Conservation (phyloP, 2,113 vertebrate species). For the Caloenas nicobarica region DNA sequence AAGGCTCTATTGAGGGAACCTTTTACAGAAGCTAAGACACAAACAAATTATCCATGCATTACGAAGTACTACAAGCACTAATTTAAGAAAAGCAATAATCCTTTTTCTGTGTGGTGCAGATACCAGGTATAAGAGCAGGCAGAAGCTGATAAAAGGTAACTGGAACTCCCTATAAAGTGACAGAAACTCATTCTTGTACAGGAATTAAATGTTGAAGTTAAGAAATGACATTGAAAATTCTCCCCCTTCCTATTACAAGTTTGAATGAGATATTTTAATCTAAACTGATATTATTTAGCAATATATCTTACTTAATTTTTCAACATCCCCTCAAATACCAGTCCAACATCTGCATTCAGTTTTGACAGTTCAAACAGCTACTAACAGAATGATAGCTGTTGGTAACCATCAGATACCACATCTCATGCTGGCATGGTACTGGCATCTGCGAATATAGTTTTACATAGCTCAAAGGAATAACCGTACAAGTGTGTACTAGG, state of each 20-base stretch:
- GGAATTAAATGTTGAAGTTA: background rate
- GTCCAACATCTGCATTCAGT: background rate
- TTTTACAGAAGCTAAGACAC: constrained; percentile 32
- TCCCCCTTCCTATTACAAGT: background rate
- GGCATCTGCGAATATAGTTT: background rate
- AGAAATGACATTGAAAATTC: constrained; percentile 5
- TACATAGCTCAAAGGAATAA: background rate
- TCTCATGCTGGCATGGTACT: background rate
- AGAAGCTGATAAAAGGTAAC: constrained; percentile 17
- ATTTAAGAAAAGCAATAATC: constrained; percentile 45
- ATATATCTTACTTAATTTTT: background rate
- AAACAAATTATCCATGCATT: constrained; percentile 39
- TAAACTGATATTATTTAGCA: background rate
- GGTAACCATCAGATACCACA: background rate
- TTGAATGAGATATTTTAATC: constrained; percentile 1
- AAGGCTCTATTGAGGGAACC: background rate
- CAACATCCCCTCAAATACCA: background rate
- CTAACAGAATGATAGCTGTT: background rate
- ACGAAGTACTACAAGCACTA: constrained; percentile 34
- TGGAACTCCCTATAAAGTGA: constrained; percentile 1
- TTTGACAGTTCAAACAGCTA: constrained; percentile 1
- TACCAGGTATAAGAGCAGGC: background rate
- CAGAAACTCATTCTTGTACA: background rate
- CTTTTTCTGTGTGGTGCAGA: constrained; percentile 27
- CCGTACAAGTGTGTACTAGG: background rate